Evolutionary conservation across 1,140 invertebrate species (phyloP), one percentile per base, ranked within the genome.

Genomic region (Drosophila albomicans): DNA sequence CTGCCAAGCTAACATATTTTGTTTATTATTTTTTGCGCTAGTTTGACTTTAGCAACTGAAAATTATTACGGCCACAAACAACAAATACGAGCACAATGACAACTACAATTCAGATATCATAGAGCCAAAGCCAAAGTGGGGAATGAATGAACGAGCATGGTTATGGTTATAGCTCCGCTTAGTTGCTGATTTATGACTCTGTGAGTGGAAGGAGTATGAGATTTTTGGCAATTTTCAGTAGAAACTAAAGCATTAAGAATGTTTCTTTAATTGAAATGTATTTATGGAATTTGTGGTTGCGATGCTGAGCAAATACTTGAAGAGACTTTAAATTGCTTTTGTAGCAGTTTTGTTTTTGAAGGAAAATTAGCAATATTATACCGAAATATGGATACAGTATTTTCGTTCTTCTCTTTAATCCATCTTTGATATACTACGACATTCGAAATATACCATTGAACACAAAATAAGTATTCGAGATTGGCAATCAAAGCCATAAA

Each of bases 1-100:
- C 28, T 65, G 30, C 6, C 7, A 13, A 54, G 63, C 57, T 59
- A 25, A 25, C 20, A 25, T 4, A 46, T 56, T 85, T 74, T 73
- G 63, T 85, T 77, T 75, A 49, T 69, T 51, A 43, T 70, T 67
- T 63, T 63, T 54, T 49, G 52, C 49, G 75, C 52, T 65, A 52
- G 30, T 72, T 79, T 84, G 81, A 73, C 73, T 84, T 80, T 56
- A 63, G 48, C 51, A 81, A 64, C 81, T 71, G 69, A 51, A 49
- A 85, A 84, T 67, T 84, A 84, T 73, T 80, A 48, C 32, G 61
- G 28, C 58, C 25, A 63, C 57, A 70, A 73, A 67, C 38, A 57
- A 48, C 48, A 72, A 69, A 76, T 52, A 75, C 78, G 59, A 84
- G 85, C 71, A 57, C 32, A 59, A 69, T 62, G 49, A 16, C 20